A percentile compares a stretch with the other conserved stretches of the same genome.
Evolutionary conservation across 2,113 vertebrate genomes (phyloP).

Genomic region (Fulmarus glacialis): DNA sequence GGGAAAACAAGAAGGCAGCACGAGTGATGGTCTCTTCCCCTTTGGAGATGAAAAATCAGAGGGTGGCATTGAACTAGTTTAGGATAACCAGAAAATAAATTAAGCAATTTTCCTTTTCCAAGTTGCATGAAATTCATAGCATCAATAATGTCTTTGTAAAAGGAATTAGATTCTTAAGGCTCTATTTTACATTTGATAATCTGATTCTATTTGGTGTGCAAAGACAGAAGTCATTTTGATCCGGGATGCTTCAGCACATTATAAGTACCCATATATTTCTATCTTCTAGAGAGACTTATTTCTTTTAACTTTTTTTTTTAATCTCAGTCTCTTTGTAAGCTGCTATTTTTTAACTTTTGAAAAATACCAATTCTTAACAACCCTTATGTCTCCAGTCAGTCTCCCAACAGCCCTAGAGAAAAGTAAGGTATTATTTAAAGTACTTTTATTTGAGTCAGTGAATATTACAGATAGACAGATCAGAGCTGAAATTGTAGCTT

Average conservation of each 20-base stretch:
- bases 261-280: not conserved
- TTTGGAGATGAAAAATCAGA: not conserved
- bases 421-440: not conserved
- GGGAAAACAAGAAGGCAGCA: not conserved
- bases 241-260: not conserved
- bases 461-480: not conserved
- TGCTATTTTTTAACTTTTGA: not conserved
- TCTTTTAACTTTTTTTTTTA: not conserved
- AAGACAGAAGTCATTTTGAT: slow-evolving; percentile 9
- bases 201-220: not conserved
- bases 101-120: not conserved
- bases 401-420: not conserved
- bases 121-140: not conserved
- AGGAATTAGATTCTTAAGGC: not conserved
- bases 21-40: not conserved
- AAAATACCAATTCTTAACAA: slow-evolving; percentile 4
- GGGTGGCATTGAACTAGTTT: not conserved
- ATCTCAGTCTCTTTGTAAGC: not conserved
- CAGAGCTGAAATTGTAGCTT: not conserved
- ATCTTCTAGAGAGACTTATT: not conserved
- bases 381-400: not conserved
- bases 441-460: not conserved
- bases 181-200: slow-evolving; percentile 6
- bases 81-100: slow-evolving; percentile 31
- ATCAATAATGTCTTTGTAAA: not conserved